Conservation (phyloP, 2,113 vertebrate species). For the Anolis sagrei region DNA sequence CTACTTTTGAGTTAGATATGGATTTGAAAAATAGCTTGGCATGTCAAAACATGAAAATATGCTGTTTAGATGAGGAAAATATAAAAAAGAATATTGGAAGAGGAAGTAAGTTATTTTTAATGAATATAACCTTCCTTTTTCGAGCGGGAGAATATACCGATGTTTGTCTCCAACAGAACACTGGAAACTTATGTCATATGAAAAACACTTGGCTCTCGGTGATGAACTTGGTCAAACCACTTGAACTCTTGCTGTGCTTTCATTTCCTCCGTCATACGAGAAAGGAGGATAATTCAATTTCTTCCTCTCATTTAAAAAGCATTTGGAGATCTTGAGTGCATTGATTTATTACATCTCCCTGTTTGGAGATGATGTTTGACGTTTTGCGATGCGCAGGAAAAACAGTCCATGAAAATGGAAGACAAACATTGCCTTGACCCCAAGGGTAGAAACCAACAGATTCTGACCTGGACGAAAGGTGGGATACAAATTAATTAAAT, state of each 20-base stretch:
- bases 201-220: not conserved
- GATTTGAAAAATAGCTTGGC: too few species aligned
- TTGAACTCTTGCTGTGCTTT: slow-evolving; percentile 21
- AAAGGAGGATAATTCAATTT: slow-evolving; percentile 34
- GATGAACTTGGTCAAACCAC: slow-evolving; percentile 27
- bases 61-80: too few species aligned
- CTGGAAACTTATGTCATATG: not conserved
- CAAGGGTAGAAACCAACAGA: not conserved
- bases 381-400: not conserved
- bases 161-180: not conserved
- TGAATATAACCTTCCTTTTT: not conserved
- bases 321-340: slow-evolving; percentile 28
- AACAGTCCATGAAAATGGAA: not conserved
- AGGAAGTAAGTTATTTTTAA: not conserved
- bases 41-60: too few species aligned
- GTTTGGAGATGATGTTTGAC: slow-evolving; percentile 7
- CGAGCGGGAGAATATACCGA: too few species aligned
- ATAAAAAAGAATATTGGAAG: too few species aligned
- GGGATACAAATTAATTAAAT: too few species aligned
- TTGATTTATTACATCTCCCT: slow-evolving; percentile 32
- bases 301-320: slow-evolving; percentile 35
- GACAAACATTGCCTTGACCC: not conserved
- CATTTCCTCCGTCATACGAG: slow-evolving; percentile 10
- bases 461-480: too few species aligned
- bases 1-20: too few species aligned